Percentiles rank a stretch among this genome's conserved stretches.
These are phyloP conservation scores for Saxicola maurus DNA, from an alignment of 2,797 vertebrate genomes.

Conservation along the genomic window DNA sequence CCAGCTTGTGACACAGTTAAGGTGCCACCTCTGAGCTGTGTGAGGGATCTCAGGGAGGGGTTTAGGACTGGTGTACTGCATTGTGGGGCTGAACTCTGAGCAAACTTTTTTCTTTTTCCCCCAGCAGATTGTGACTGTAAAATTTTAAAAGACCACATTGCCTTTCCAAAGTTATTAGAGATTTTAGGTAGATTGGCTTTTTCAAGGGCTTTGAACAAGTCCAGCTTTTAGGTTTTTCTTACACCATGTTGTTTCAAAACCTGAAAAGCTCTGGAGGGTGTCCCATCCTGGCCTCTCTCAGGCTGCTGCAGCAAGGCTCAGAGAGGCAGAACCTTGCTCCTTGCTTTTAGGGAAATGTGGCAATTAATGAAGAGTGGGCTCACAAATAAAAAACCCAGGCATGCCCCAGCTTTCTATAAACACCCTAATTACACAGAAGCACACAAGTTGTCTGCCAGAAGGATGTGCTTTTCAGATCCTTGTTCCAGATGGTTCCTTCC, in stretches of 20 bases:
- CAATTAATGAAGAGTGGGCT: background rate
- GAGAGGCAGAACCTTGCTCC: fast-evolving
- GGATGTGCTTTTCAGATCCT: background rate
- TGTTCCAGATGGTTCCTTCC: constrained; percentile 31
- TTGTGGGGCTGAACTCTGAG: background rate
- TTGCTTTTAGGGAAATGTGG: background rate
- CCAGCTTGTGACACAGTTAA: background rate
- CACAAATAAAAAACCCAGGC: background rate
- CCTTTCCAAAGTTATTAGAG: background rate
- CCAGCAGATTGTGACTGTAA: background rate
- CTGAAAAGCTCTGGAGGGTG: background rate
- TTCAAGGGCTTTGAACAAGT: background rate
- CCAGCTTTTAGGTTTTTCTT: background rate
- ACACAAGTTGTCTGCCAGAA: background rate
- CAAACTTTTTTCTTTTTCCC: background rate
- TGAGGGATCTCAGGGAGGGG: background rate
- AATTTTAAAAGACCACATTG: background rate
- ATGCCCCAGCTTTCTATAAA: background rate
- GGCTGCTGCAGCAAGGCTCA: background rate
- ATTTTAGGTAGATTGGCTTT: background rate
- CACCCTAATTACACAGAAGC: background rate
- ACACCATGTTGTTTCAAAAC: background rate
- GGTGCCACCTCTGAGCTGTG: background rate
- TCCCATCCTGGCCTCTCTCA: background rate
- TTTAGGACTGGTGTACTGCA: background rate